Evolutionary conservation across 2,888 invertebrate species (phyloP), one percentile per base, ranked within the genome.

Genomic region (Clanis bilineata): DNA sequence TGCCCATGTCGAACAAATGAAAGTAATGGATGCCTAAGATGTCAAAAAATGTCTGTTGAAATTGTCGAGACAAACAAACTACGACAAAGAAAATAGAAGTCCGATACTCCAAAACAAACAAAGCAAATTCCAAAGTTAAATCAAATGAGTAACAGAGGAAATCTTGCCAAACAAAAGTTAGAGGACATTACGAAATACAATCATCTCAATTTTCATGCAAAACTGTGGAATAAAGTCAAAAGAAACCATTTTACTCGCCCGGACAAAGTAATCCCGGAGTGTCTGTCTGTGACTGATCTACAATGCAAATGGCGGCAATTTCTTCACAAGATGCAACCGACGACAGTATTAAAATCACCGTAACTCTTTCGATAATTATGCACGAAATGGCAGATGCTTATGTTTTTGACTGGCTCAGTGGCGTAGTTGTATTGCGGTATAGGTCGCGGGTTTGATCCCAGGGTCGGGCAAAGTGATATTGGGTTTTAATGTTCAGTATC

Each of bases 271-370:
- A 82, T 79, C 68, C 68, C 76, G 73, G 75, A 73, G 71, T 41
- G 41, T 18, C 18, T 41, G 41, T 51, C 64, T 63, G 45, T 45
- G 56, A 68, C 67, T 66, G 70, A 88, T 89, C 80, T 85, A 83
- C 85, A 85, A 83, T 87, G 86, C 88, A 83, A 88, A 90, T 87
- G 79, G 76, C 77, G 76, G 76, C 81, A 80, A 84, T 86, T 86
- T 87, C 83, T 85, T 83, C 82, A 86, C 82, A 85, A 82, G 82
- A 76, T 85, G 82, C 88, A 86, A 79, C 82, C 74, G 32, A 9
- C 74, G 76, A 74, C 78, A 76, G 80, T 79, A 80, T 82, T 82
- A 77, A 79, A 83, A 83, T 76, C 71, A 64, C 75, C 73, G 74
- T 78, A 80, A 77, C 74, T 80, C 78, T 76, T 81, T 78, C 77